Conservation (phyloP, 1,140 invertebrate species). For the Drosophila elegans region DNA sequence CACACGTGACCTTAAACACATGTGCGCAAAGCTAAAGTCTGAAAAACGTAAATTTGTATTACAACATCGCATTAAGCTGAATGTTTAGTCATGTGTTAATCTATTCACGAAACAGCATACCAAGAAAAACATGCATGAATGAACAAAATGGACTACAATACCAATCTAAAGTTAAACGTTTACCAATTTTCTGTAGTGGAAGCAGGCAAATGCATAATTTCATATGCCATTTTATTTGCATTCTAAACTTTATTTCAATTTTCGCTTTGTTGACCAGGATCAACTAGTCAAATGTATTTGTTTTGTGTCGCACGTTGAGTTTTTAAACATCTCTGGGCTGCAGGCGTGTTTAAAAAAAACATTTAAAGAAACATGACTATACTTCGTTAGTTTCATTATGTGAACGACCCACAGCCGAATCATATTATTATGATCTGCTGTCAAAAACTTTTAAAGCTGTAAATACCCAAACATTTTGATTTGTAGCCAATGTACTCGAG, state of each 20-base stretch:
- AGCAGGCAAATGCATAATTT: constrained; percentile 2
- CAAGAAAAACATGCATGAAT: constrained; percentile 7
- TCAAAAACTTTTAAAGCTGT: constrained; percentile 1
- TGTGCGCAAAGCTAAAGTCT: neutral
- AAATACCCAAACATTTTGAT: constrained; percentile 17
- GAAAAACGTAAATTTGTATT: constrained; percentile 10
- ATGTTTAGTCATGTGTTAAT: constrained; percentile 22
- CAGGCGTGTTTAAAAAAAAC: too few species aligned
- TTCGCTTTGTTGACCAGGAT: neutral
- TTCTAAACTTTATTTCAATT: constrained; percentile 14
- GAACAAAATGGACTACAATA: constrained; percentile 8
- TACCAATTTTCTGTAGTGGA: neutral
- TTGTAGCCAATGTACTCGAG: constrained; percentile 26
- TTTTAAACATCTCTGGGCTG: neutral
- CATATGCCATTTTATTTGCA: constrained; percentile 14
- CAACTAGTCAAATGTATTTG: constrained; percentile 10
- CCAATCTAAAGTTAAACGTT: constrained; percentile 12
- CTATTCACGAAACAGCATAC: constrained; percentile 12
- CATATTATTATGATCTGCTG: neutral
- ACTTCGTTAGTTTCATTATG: neutral
- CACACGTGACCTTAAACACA: constrained; percentile 24
- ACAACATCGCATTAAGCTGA: constrained; percentile 8
- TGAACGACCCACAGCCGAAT: neutral
- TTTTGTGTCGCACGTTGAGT: neutral
- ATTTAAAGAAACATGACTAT: neutral